These are phyloP conservation scores for Brachypodius melanocephalos DNA, from an alignment of 2,113 vertebrate species.

Conservation along the genomic window DNA sequence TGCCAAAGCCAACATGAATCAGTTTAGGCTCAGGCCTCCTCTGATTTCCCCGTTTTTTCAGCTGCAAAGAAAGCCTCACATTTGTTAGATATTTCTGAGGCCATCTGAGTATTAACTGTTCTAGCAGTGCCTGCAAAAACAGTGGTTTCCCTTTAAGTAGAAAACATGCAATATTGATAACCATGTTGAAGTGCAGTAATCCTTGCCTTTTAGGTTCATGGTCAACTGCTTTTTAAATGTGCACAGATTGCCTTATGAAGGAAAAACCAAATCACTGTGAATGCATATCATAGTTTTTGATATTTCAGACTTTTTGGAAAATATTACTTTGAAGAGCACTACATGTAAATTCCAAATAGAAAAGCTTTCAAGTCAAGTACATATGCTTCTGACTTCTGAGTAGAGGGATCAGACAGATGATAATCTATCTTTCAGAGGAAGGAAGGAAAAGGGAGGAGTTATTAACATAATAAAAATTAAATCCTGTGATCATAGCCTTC, in stretches of 20 bases:
- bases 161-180: not conserved
- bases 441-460: not conserved
- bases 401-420: not conserved
- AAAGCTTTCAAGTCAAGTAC: slow-evolving; percentile 45
- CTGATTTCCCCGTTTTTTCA: not conserved
- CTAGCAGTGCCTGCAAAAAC: not conserved
- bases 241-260: not conserved
- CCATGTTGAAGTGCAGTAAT: not conserved
- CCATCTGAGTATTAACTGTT: not conserved
- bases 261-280: not conserved
- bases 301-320: not conserved
- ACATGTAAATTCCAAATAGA: slow-evolving; percentile 37
- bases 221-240: not conserved
- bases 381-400: not conserved
- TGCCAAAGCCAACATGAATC: not conserved
- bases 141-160: not conserved
- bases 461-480: slow-evolving; percentile 3
- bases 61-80: not conserved
- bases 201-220: not conserved
- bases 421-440: slow-evolving; percentile 3
- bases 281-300: not conserved
- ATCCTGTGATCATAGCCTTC: not conserved
- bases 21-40: not conserved
- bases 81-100: not conserved
- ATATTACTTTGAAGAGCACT: slow-evolving; percentile 17